phyloP scores from a whole-genome alignment of 2,888 invertebrate genomes.

The Yponomeuta evonymella region DNA sequence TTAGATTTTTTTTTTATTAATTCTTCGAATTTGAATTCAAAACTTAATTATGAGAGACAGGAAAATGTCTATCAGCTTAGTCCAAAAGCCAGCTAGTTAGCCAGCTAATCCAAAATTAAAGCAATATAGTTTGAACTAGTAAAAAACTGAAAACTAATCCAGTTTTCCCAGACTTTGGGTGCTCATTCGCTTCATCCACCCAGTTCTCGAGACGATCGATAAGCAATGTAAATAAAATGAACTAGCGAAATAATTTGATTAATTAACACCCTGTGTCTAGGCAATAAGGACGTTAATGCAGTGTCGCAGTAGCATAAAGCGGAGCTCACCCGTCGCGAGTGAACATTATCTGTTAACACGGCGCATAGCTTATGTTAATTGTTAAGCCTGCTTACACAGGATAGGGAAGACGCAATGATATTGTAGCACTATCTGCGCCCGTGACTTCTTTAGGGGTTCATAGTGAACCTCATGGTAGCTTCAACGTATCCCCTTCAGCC shows the following conservation, averaged over 20 bases:
- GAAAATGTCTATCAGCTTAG: too few relatives aligned
- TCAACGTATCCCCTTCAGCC: too few relatives aligned
- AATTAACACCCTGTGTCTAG: not conserved
- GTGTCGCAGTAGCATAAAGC: not conserved
- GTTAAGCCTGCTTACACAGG: not conserved
- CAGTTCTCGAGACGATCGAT: not conserved
- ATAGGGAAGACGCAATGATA: not conserved
- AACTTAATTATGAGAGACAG: too few relatives aligned
- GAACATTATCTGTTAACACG: constrained; percentile 7
- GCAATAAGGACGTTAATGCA: not conserved
- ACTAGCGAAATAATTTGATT: not conserved
- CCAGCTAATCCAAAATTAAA: too few relatives aligned
- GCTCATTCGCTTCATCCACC: not conserved
- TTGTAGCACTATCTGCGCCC: too few relatives aligned
- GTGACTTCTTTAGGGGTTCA: too few relatives aligned
- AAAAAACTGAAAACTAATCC: not conserved
- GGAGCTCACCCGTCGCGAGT: not conserved
- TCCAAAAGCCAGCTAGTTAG: too few relatives aligned
- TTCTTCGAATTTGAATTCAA: too few relatives aligned
- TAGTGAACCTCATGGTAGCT: too few relatives aligned
- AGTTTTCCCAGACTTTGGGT: not conserved
- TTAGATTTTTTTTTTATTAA: too few relatives aligned
- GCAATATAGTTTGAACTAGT: too few relatives aligned
- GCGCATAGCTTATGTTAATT: constrained; percentile 4
- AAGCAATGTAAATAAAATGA: not conserved